Evolutionary conservation across 2,113 vertebrate genomes (phyloP).

Genomic region (Galeopterus variegatus): DNA sequence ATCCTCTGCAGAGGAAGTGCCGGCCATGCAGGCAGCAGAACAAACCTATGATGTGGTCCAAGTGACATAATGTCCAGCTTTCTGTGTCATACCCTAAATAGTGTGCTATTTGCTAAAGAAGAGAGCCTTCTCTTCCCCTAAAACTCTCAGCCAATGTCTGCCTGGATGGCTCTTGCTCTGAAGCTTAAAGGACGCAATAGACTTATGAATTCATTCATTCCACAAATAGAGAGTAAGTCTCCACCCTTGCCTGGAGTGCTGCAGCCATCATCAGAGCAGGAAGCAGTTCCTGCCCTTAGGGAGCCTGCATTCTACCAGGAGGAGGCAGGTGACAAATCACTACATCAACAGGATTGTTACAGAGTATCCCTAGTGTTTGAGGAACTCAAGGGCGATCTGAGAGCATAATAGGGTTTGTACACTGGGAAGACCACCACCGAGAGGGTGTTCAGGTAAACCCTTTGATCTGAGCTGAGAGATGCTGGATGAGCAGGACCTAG

Average conservation of each 20-base stretch:
- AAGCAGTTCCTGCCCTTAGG: rapidly evolving
- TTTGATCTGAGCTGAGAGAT: background rate
- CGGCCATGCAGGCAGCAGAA: background rate
- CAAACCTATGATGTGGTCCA: background rate
- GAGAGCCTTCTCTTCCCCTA: background rate
- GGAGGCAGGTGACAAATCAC: background rate
- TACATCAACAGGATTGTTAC: rapidly evolving
- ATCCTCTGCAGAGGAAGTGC: background rate
- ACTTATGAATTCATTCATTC: background rate
- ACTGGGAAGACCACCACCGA: background rate
- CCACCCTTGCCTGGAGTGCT: rapidly evolving
- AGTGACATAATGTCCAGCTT: background rate
- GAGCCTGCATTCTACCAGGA: too few relatives aligned
- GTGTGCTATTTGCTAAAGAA: background rate
- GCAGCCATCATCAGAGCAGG: rapidly evolving
- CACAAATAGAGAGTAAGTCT: background rate
- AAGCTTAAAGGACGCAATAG: background rate
- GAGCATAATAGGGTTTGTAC: background rate
- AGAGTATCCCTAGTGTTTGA: background rate
- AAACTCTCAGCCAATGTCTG: background rate
- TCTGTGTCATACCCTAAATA: background rate
- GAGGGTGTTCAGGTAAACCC: background rate
- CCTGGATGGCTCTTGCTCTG: background rate
- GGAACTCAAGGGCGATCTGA: background rate
- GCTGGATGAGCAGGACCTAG: background rate